Evolutionary conservation across 2,113 vertebrate genomes (phyloP).

Genomic region (Todiramphus chloris): DNA sequence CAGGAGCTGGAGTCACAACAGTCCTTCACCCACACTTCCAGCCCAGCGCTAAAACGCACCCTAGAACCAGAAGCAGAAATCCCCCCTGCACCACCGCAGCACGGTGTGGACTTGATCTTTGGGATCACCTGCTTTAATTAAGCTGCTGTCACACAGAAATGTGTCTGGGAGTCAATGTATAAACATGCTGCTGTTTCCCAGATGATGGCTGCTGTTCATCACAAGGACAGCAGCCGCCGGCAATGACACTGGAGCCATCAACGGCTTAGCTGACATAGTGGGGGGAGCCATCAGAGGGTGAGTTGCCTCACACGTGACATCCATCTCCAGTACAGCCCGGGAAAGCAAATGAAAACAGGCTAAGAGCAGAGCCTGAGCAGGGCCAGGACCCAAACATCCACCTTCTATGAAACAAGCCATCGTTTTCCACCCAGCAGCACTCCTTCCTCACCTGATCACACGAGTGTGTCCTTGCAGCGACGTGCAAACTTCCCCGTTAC

Average conservation of each 20-base stretch:
- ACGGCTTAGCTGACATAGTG: background rate
- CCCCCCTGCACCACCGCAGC: background rate
- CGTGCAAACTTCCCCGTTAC: conserved; percentile 86
- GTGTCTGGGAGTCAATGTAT: background rate
- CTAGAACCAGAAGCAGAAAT: background rate
- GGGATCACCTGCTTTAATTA: background rate
- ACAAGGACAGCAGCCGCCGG: background rate
- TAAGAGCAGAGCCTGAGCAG: background rate
- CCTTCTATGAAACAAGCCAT: background rate
- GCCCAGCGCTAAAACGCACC: background rate
- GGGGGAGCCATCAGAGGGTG: background rate
- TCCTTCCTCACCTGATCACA: conserved; percentile 85
- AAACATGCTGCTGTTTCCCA: background rate
- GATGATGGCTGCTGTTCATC: background rate
- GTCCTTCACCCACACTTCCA: background rate
- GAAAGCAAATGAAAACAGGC: background rate
- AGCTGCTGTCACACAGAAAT: background rate
- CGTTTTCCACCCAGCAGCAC: background rate
- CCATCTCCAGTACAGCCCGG: background rate
- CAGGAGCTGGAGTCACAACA: background rate
- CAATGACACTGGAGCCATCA: background rate
- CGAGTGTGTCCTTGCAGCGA: conserved; percentile 95
- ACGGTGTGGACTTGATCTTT: background rate
- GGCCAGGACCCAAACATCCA: background rate
- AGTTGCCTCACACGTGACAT: background rate